These are phyloP conservation scores for Drosophila falleni DNA, from an alignment of 2,888 invertebrate genomes.

Conservation along the genomic window DNA sequence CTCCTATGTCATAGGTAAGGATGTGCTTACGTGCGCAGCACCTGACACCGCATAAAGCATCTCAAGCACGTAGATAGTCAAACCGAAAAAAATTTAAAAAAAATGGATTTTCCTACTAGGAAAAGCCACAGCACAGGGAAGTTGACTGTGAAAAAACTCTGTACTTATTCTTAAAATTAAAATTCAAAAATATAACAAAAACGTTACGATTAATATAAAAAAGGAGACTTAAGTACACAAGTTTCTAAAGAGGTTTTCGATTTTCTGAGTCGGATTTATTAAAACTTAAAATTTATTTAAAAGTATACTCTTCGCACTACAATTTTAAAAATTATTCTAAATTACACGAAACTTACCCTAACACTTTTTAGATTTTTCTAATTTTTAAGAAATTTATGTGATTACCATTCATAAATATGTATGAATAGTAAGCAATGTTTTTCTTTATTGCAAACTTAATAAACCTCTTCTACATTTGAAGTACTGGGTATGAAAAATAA, in stretches of 20 bases:
- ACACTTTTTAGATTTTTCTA: too few relatives aligned
- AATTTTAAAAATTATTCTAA: too few relatives aligned
- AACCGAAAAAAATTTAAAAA: neutral
- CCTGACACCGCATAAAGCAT: constrained; percentile 27
- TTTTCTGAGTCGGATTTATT: too few relatives aligned
- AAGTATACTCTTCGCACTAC: too few relatives aligned
- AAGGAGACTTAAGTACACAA: too few relatives aligned
- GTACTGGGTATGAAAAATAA: neutral
- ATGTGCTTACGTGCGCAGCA: constrained; percentile 8
- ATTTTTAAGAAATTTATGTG: too few relatives aligned
- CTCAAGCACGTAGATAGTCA: constrained; percentile 32
- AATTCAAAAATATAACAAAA: too few relatives aligned
- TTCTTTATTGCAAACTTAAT: neutral
- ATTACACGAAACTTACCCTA: too few relatives aligned
- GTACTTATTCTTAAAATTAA: neutral
- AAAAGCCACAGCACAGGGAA: neutral
- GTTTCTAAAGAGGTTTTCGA: too few relatives aligned
- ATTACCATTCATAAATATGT: too few relatives aligned
- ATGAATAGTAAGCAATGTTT: neutral
- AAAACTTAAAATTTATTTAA: too few relatives aligned
- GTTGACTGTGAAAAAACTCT: neutral
- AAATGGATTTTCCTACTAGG: neutral
- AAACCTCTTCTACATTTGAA: neutral
- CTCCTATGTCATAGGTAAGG: constrained; percentile 94
- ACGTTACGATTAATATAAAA: too few relatives aligned